Base-by-base conservation (phyloP, 2,888 invertebrate species). In the Polydesmus complanatus region DNA sequence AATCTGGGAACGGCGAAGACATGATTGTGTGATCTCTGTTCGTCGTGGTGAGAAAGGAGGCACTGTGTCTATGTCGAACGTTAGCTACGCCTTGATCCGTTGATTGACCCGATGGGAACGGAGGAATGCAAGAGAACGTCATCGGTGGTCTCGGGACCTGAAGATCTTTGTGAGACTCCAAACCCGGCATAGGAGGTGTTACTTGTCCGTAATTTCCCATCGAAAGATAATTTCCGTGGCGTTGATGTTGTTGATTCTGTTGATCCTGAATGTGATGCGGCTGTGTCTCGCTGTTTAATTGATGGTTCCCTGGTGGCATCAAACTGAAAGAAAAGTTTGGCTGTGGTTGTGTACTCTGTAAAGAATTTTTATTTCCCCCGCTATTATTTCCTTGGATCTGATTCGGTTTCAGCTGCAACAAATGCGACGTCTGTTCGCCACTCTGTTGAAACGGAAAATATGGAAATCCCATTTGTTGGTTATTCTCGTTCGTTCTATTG, bases 251-350 rank as follows among this genome's bases (percentile, higher is more conserved):
- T 37, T 56, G 61, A 21, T 57, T 62, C 19, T 59, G 62, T 23
- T 56, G 60, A n/a, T 63, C 60, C 26, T 61, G 64, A 47, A 60
- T 51, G 27, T 63, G 64, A 23, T 63, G n/a, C n/a, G n/a, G 63
- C 52, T 60, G 56, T 18, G 19, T 27, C 8, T 48, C 56, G 8
- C 19, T 26, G 8, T 48, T 25, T 27, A 21, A 54, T 26, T 50
- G 49, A 21, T 48, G 26, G 19, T 56, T 61, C 56, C 27, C 22
- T 21, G 22, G 19, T 2, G 11, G 56, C 51, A 61, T 23, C 8
- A 60, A 49, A 49, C 60, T 60, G 19, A 60, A 60, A 2, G 60
- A 55, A 49, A 60, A 60, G 48, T 60, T 60, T 8, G 60, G 60
- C 27, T 60, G 60, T 22, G 60, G 47, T 26, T 60, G 60, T 26